Conservation (phyloP, 2,797 vertebrate genomes). For the Capromys pilorides region DNA sequence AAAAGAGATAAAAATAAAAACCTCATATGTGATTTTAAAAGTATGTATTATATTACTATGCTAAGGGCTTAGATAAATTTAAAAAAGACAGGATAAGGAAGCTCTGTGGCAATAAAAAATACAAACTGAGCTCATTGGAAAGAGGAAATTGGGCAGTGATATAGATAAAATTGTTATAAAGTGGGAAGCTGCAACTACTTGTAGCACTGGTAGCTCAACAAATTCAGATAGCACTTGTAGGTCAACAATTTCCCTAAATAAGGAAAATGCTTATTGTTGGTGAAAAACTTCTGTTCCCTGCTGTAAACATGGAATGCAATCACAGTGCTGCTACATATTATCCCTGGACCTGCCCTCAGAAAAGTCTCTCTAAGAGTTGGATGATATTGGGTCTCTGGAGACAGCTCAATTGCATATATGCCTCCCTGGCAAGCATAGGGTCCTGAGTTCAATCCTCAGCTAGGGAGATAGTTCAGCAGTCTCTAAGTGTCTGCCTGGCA, state of each 20-base stretch:
- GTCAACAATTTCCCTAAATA: not conserved
- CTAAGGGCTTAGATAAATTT: not conserved
- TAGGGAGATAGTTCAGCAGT: no score
- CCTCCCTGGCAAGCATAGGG: no score
- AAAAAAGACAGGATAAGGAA: not conserved
- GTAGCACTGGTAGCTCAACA: fast-evolving
- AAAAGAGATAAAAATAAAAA: not conserved
- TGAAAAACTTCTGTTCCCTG: not conserved
- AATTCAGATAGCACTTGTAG: not conserved
- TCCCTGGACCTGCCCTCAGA: not conserved
- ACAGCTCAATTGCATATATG: no score
- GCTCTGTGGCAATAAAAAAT: no score
- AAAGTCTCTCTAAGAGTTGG: not conserved
- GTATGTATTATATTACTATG: not conserved
- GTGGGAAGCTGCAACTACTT: not conserved
- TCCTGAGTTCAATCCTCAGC: no score
- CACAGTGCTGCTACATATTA: not conserved
- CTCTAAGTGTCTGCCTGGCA: no score
- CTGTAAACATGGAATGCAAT: not conserved
- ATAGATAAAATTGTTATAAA: not conserved
- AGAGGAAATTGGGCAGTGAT: not conserved
- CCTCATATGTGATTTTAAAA: not conserved
- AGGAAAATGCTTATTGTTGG: not conserved
- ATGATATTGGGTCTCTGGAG: no score
- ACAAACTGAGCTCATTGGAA: not conserved